These are phyloP conservation scores for Naso thynnoides DNA, from an alignment of 2,797 vertebrate genomes.

Conservation along the genomic window DNA sequence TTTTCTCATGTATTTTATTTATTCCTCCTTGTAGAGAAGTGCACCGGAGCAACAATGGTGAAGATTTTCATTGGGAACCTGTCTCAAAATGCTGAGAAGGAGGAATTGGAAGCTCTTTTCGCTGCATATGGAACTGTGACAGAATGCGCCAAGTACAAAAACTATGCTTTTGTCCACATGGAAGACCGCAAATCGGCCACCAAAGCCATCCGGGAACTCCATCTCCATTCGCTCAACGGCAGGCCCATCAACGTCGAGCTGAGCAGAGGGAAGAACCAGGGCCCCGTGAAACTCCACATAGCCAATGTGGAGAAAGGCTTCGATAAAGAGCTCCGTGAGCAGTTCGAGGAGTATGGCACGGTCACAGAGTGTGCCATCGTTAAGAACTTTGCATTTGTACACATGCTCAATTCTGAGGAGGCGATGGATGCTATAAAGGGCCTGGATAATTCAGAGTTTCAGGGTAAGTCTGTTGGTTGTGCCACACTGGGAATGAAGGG, in stretches of 20 bases:
- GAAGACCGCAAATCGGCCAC: conserved; percentile 86
- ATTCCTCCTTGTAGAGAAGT: neutral
- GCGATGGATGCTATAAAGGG: conserved; percentile 87
- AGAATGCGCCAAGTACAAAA: conserved; percentile 88
- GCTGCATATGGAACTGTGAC: conserved; percentile 83
- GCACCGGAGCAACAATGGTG: conserved; percentile 79
- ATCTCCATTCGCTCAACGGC: conserved; percentile 82
- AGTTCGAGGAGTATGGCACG: conserved; percentile 86
- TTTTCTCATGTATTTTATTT: neutral
- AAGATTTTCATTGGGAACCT: conserved; percentile 90
- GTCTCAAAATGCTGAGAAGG: conserved; percentile 80
- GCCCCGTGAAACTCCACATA: conserved; percentile 85
- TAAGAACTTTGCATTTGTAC: conserved; percentile 88
- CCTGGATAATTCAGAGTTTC: conserved; percentile 85
- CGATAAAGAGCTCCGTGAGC: conserved; percentile 78
- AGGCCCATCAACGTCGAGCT: conserved; percentile 87
- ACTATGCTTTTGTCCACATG: conserved; percentile 89
- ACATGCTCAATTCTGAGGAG: conserved; percentile 86
- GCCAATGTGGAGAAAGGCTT: conserved; percentile 86
- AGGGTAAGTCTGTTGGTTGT: conserved; percentile 70
- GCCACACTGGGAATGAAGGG: neutral
- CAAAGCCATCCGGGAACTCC: conserved; percentile 86
- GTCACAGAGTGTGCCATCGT: conserved; percentile 85
- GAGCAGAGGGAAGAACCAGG: conserved; percentile 84
- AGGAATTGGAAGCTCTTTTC: conserved; percentile 85